A percentile compares a stretch with the other conserved stretches of the same genome.
phyloP scores from a whole-genome alignment of 1,140 invertebrate species.

The Drosophila sulfurigaster region DNA sequence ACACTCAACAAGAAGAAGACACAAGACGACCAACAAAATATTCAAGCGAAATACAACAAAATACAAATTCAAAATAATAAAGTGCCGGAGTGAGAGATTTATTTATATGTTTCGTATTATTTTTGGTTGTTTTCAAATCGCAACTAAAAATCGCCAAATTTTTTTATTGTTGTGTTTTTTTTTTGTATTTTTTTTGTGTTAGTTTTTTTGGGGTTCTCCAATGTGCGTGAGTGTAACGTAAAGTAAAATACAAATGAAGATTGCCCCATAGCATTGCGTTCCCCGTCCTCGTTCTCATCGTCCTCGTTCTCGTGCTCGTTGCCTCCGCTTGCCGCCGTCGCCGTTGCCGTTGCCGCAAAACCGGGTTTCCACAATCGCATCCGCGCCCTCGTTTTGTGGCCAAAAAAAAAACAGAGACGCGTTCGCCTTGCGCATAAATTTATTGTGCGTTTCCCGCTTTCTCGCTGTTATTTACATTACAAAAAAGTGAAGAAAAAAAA shows the following conservation, averaged over 20 bases:
- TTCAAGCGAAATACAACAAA: not conserved
- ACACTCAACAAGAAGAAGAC: slow-evolving; percentile 12
- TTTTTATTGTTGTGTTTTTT: not conserved
- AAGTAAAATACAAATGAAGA: slow-evolving; percentile 50
- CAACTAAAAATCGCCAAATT: not conserved
- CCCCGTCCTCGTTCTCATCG: not conserved
- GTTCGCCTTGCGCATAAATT: slow-evolving; percentile 28
- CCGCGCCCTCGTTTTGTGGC: not conserved
- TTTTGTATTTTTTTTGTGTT: slow-evolving; percentile 8
- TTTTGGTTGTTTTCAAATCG: too few species aligned
- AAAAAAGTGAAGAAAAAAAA: not conserved
- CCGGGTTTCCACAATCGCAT: not conserved
- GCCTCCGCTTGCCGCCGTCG: too few species aligned
- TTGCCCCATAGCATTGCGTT: slow-evolving; percentile 28
- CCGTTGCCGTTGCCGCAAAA: not conserved
- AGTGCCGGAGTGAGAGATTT: too few species aligned
- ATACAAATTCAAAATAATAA: not conserved
- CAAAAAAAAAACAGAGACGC: not conserved
- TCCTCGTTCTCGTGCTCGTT: not conserved
- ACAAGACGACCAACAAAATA: not conserved
- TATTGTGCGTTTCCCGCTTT: slow-evolving; percentile 13
- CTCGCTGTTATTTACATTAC: slow-evolving; percentile 15
- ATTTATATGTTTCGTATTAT: too few species aligned
- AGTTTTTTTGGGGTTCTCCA: slow-evolving; percentile 4
- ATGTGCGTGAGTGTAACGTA: slow-evolving; percentile 23